Base-by-base conservation (phyloP, 2,888 invertebrate genomes). In the Polyploca ridens region DNA sequence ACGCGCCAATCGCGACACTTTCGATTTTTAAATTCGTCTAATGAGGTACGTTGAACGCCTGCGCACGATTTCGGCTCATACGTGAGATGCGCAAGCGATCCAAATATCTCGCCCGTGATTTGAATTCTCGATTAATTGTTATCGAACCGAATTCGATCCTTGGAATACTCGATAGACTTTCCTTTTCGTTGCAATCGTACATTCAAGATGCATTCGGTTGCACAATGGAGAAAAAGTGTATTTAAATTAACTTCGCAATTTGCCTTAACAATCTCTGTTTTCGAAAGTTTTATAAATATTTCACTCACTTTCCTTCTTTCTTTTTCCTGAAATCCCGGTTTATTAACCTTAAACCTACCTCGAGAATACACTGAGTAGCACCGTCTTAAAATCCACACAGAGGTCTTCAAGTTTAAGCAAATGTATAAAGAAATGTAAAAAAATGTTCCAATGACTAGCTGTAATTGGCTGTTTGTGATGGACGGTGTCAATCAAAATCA, bases 111-210 rank as follows among this genome's bases (percentile, higher is more conserved):
- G 69, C 60, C 67, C 86, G 85, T 83, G 86, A 65, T 67, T 73
- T 76, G 89, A 87, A 88, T 89, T 74, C 71, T 66, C 74, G 75
- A 84, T 81, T 67, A 71, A 69, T 73, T 67, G 76, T 79, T 76
- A 77, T 74, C 72, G 76, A 76, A 70, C 68, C 66, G 66, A 66
- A 66, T 63, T 69, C 71, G 70, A 73, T 75, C 71, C 73, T 76
- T 72, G 67, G 75, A 80, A 78, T 81, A 74, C 70, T 73, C 73
- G 75, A 85, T 86, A 74, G 75, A 87, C 90, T 92, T 91, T 92
- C 91, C 77, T 84, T 91, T 91, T 90, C 87, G 73, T 74, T 79
- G 74, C 64, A 64, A 73, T 73, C 75, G 77, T 77, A 79, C 79
- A 85, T 86, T 84, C 83, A 69, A 64, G 69, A 72, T 76, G 77